Conservation (phyloP, 2,888 invertebrate species). For the Epinotia demarniana region DNA sequence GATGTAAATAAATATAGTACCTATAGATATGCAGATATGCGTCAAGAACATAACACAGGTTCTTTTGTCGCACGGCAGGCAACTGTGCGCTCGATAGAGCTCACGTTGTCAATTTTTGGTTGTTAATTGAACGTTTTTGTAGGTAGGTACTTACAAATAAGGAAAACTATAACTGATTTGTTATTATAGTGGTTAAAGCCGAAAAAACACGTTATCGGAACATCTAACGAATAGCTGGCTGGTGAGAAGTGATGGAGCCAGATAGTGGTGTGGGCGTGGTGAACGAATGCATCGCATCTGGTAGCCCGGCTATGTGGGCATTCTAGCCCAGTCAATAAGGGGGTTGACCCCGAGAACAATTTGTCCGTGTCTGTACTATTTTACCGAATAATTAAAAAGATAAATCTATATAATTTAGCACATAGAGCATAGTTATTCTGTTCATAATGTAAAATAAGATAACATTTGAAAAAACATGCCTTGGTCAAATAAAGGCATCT, state of each 20-base stretch:
- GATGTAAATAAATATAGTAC: too few relatives aligned
- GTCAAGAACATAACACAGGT: too few relatives aligned
- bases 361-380: not conserved
- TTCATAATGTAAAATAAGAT: too few relatives aligned
- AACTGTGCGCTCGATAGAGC: not conserved
- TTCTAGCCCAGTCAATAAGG: constrained; percentile 11
- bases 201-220: constrained; percentile 20
- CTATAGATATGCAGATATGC: too few relatives aligned
- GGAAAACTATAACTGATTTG: not conserved
- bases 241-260: constrained; percentile 46
- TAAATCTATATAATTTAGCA: too few relatives aligned
- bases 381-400: too few relatives aligned
- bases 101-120: not conserved
- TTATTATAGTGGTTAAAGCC: constrained; percentile 8
- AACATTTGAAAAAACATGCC: too few relatives aligned
- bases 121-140: not conserved
- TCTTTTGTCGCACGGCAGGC: not conserved
- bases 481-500: too few relatives aligned
- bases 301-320: constrained; percentile 50
- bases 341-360: not conserved
- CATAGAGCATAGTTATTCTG: too few relatives aligned
- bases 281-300: constrained; percentile 48
- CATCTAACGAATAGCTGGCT: constrained; percentile 45
- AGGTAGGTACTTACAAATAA: not conserved
- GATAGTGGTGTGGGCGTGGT: constrained; percentile 50